A percentile compares a stretch with the other conserved stretches of the same genome.
Evolutionary conservation across 2,888 invertebrate species (phyloP).

Genomic region (Cantharis nigra): DNA sequence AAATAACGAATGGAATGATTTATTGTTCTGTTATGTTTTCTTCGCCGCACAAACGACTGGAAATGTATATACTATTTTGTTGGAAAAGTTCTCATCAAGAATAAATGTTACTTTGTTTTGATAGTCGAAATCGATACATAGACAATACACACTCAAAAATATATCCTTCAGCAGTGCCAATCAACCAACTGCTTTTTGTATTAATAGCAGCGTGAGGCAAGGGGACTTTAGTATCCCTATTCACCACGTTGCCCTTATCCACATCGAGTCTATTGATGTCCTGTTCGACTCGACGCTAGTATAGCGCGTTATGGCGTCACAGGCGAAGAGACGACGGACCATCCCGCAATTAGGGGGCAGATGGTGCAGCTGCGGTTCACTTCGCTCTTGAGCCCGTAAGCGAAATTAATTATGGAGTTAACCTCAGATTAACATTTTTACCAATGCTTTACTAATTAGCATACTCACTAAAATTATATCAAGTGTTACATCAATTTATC

Average conservation of each 20-base stretch:
- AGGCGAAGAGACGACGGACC: conserved; percentile 25
- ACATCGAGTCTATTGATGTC: conserved; percentile 28
- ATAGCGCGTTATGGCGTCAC: conserved; percentile 25
- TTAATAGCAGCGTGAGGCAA: conserved; percentile 19
- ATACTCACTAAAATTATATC: conserved; percentile 13
- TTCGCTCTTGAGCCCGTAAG: conserved; percentile 28
- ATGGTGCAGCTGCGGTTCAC: conserved; percentile 29
- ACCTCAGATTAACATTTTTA: conserved; percentile 29
- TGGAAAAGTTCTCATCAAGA: not conserved
- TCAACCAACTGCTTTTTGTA: conserved; percentile 21
- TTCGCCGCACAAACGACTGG: not conserved
- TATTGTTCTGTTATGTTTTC: not conserved
- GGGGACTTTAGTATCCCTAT: conserved; percentile 17
- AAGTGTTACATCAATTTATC: conserved; percentile 14
- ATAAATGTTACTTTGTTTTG: conserved; percentile 4
- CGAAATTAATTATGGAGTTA: conserved; percentile 30
- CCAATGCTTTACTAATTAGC: conserved; percentile 22
- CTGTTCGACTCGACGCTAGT: conserved; percentile 21
- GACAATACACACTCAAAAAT: conserved; percentile 16
- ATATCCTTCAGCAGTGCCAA: conserved; percentile 8
- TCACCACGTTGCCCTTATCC: conserved; percentile 24
- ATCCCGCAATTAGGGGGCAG: conserved; percentile 28
- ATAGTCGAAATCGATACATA: conserved; percentile 9
- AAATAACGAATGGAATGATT: not conserved
- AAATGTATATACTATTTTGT: not conserved